Conservation (phyloP, 2,888 invertebrate species). For the Mesopsocus fuscifrons region DNA sequence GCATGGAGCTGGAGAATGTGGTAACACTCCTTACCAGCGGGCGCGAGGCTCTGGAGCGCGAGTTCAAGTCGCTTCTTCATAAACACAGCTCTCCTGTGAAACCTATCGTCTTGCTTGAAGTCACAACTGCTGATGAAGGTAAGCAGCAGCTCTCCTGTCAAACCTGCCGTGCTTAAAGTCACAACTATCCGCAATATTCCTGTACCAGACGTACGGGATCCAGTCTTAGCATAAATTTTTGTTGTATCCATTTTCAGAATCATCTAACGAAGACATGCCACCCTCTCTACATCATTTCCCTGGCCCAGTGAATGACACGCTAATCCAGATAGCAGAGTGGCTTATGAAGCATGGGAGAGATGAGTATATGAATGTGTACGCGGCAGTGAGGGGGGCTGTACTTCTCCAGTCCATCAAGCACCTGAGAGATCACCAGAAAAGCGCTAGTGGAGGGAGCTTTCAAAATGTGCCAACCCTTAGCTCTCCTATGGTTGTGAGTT, state of each 20-base stretch:
- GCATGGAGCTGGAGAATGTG: conserved; percentile 84
- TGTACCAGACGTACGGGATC: too few species aligned
- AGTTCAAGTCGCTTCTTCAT: conserved; percentile 70
- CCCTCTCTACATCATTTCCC: conserved; percentile 45
- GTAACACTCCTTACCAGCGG: conserved; percentile 66
- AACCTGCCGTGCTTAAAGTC: too few species aligned
- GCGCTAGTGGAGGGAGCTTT: conserved; percentile 55
- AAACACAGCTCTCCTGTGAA: conserved; percentile 73
- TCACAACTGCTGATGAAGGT: conserved; percentile 75
- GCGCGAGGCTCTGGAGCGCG: conserved; percentile 64
- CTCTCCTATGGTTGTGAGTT: conserved; percentile 40
- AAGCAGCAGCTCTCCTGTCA: conserved; percentile 20
- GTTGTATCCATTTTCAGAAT: too few species aligned
- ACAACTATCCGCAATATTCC: too few species aligned
- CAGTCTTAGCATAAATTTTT: too few species aligned
- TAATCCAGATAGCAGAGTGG: conserved; percentile 72
- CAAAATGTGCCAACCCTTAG: conserved; percentile 29
- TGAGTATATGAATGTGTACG: conserved; percentile 56
- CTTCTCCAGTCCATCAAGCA: conserved; percentile 54
- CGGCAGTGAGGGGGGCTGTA: conserved; percentile 53
- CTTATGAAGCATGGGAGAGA: conserved; percentile 53
- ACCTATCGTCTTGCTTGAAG: conserved; percentile 71
- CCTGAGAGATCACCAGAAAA: conserved; percentile 60
- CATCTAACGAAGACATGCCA: conserved; percentile 32
- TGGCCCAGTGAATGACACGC: conserved; percentile 44